phyloP scores from a whole-genome alignment of 2,888 invertebrate genomes.

The Tetropium fuscum region DNA sequence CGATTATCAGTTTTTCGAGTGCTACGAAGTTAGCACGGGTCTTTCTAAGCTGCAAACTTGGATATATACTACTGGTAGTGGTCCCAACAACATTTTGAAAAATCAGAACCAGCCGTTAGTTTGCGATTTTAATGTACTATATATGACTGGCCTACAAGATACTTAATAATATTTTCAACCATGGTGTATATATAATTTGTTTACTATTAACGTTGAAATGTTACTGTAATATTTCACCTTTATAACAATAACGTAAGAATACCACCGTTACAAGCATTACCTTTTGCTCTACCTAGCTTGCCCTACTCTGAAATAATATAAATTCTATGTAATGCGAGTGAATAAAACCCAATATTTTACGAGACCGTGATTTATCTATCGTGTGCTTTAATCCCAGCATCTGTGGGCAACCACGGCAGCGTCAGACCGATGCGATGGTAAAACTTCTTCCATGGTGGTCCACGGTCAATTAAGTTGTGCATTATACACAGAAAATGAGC shows the following conservation, averaged over 20 bases:
- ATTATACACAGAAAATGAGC: slow-evolving; percentile 58
- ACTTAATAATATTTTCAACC: no score
- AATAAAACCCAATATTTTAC: slow-evolving; percentile 29
- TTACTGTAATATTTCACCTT: not conserved
- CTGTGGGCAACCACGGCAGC: slow-evolving; percentile 43
- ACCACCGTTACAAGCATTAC: slow-evolving; percentile 15
- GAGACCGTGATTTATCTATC: slow-evolving; percentile 47
- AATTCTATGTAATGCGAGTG: slow-evolving; percentile 22
- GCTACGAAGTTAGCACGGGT: no score
- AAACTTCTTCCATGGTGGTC: slow-evolving; percentile 56
- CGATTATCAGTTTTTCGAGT: no score
- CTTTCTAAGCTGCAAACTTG: no score
- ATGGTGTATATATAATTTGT: no score
- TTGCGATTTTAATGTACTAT: no score
- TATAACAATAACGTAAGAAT: not conserved
- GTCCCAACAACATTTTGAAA: no score
- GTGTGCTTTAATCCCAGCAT: slow-evolving; percentile 51
- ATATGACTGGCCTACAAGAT: no score
- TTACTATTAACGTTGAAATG: no score
- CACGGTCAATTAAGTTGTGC: slow-evolving; percentile 59
- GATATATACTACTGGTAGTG: no score
- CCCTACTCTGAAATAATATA: slow-evolving; percentile 7
- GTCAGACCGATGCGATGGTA: slow-evolving; percentile 21
- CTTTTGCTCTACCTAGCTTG: not conserved
- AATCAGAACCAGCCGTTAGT: no score